Conservation (phyloP, 1,140 invertebrate genomes). For the Trinorchestia longiramus region DNA sequence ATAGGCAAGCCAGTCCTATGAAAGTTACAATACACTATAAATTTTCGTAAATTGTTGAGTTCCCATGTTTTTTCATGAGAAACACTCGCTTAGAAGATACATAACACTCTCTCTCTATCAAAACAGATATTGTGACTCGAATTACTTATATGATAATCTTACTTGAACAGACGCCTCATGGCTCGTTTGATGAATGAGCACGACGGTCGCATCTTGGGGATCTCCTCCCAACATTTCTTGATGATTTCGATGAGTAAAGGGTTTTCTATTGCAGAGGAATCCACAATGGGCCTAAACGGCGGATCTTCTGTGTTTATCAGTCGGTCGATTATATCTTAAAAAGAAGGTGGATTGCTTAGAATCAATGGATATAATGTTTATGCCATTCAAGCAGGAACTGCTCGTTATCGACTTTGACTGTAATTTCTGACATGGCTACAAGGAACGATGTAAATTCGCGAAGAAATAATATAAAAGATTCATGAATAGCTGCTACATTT, state of each 20-base stretch:
- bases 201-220: not conserved
- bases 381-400: not conserved
- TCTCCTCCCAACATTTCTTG: not conserved
- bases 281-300: not conserved
- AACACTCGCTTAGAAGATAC: too few species aligned
- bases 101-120: too few species aligned
- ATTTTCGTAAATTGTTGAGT: not conserved
- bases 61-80: not conserved
- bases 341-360: not conserved
- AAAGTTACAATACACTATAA: too few species aligned
- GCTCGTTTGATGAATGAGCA: not conserved
- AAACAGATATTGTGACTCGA: too few species aligned
- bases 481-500: too few species aligned
- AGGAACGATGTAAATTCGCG: not conserved
- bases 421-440: not conserved
- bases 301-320: not conserved
- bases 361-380: not conserved
- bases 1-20: too few species aligned
- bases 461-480: not conserved
- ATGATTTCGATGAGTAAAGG: not conserved
- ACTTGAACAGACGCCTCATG: not conserved
- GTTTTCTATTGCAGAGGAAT: not conserved
- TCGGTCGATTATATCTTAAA: not conserved
- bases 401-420: too few species aligned
- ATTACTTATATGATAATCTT: not conserved